Evolutionary conservation across 1,140 invertebrate species (phyloP).

Genomic region (Ostrea denselamellosa): DNA sequence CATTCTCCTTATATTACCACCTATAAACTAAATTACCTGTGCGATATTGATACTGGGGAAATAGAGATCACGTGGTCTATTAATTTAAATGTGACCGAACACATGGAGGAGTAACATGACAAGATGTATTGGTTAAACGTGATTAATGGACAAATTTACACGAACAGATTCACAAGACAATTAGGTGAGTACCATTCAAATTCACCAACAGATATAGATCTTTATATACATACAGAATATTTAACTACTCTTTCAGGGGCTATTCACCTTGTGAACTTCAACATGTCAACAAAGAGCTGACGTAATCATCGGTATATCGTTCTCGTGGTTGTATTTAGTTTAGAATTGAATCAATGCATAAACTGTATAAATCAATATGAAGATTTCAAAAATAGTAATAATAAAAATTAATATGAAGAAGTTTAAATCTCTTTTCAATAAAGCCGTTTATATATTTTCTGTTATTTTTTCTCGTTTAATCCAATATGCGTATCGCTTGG

Average conservation of each 20-base stretch:
- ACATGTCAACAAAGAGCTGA: not conserved
- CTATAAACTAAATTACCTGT: not conserved
- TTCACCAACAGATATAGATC: not conserved
- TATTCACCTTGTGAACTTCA: not conserved
- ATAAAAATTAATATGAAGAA: no score
- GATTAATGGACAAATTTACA: not conserved
- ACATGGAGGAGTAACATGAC: not conserved
- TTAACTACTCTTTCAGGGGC: not conserved
- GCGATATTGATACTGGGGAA: not conserved
- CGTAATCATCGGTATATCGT: no score
- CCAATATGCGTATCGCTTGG: no score
- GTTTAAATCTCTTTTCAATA: no score
- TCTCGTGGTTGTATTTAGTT: no score
- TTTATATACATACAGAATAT: not conserved
- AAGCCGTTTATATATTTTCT: no score
- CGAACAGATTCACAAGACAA: not conserved
- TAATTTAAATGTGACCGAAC: not conserved
- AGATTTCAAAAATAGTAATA: no score
- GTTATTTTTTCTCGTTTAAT: no score
- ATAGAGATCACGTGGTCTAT: not conserved
- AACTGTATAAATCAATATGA: no score
- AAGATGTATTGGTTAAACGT: slow-evolving; percentile 24
- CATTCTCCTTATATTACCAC: no score
- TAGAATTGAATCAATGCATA: no score
- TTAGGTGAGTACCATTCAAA: not conserved